A percentile compares a stretch with the other conserved stretches of the same genome.
Conservation (phyloP, 2,888 invertebrate species). For the Leptinotarsa tumamoca region DNA sequence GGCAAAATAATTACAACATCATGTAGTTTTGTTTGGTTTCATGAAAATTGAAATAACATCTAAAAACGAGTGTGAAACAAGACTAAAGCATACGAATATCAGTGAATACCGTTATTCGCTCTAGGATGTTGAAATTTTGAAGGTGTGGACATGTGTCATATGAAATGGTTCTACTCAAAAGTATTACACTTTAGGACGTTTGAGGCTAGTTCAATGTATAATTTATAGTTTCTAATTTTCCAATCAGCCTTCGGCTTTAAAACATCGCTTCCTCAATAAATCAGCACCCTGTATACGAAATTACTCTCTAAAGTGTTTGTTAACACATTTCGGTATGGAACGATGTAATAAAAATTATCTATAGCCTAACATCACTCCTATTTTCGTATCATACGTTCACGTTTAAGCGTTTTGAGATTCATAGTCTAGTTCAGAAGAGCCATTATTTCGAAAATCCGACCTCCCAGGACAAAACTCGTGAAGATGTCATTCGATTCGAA, state of each 20-base stretch:
- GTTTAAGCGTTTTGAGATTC: too few relatives aligned
- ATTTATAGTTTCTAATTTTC: slow-evolving; percentile 2
- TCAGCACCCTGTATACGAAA: slow-evolving; percentile 16
- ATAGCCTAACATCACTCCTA: slow-evolving; percentile 33
- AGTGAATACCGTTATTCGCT: too few relatives aligned
- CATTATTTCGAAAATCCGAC: too few relatives aligned
- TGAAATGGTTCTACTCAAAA: background rate
- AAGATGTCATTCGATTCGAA: too few relatives aligned
- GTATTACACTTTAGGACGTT: background rate
- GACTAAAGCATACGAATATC: too few relatives aligned
- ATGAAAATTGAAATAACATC: too few relatives aligned
- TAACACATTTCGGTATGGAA: slow-evolving; percentile 32
- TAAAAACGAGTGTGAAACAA: too few relatives aligned
- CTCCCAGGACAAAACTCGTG: too few relatives aligned
- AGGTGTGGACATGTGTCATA: background rate
- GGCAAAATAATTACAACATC: too few relatives aligned
- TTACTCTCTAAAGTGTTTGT: slow-evolving; percentile 27
- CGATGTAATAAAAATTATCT: slow-evolving; percentile 37
- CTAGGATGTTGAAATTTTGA: too few relatives aligned
- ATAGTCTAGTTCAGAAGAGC: too few relatives aligned
- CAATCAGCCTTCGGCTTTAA: background rate
- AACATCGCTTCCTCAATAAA: slow-evolving; percentile 17
- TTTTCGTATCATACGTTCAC: slow-evolving; percentile 41
- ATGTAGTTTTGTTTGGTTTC: too few relatives aligned
- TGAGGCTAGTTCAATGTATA: background rate